Evolutionary conservation across 2,888 invertebrate genomes (phyloP), one percentile per base, ranked within the genome.

Genomic region (Dusona sp.): DNA sequence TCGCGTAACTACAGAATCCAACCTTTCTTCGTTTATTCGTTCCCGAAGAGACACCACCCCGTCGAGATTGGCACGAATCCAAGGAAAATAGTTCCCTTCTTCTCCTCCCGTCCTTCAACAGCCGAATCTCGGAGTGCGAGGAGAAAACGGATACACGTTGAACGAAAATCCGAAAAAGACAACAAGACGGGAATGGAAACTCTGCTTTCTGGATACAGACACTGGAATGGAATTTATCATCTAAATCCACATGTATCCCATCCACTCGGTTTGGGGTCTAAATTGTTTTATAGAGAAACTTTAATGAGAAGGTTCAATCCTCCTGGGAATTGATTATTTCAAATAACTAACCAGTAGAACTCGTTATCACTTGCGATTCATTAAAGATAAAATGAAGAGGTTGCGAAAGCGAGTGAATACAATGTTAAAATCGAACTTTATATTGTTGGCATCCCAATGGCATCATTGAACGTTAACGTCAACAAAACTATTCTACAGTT

Each of bases 31-130:
- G 68, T 42, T 84, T 61, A 74, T 79, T 83, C 79, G 79, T 67
- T 67, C 48, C 72, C 25, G 74, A 65, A 79, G 74, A 79, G 54
- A 79, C 83, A 65, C 75, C 42, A 84, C 68, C 29, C 77, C 74
- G 77, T 79, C 68, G 83, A 84, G 86, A 88, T 88, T 88, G 87
- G 88, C 88, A 64, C 74, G 84, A 83, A 84, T 88, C 87, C 88
- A 88, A 85, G 79, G 80, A 75, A 84, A 86, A 88, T 86, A 87
- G 84, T 82, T 65, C 67, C 77, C 33, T 33, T 70, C 13, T 33
- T 25, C 54, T 33, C 25, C 33, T 19, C 33, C n/a, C 36, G 72
- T 48, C 19, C 19, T 61, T 25, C 16, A 61, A 57, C 70, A 57
- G 75, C 48, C 68, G 75, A 79, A 42, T 67, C 75, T 74, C 70